A percentile compares a stretch with the other conserved stretches of the same genome.
Conservation (phyloP, 2,113 vertebrate genomes). For the Pogonocichla stellata region DNA sequence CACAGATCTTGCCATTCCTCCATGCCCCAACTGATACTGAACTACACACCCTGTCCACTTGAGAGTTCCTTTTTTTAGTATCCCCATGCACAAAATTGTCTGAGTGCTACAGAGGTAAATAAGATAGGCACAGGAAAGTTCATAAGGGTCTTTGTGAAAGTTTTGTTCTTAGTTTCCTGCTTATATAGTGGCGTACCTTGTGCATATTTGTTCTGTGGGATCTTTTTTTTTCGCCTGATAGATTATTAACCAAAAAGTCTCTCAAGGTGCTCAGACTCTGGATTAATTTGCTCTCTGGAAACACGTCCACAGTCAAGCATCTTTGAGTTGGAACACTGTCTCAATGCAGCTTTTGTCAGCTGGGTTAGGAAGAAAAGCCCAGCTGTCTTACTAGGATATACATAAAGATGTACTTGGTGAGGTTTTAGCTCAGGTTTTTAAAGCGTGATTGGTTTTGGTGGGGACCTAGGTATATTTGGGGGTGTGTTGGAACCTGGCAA, state of each 20-base stretch:
- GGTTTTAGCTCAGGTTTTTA: neutral
- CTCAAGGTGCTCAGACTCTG: neutral
- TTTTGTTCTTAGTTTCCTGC: neutral
- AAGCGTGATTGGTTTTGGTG: neutral
- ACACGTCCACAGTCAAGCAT: neutral
- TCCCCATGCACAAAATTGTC: accelerated
- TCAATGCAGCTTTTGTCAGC: neutral
- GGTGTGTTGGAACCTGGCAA: neutral
- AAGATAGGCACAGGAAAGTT: neutral
- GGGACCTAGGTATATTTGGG: neutral
- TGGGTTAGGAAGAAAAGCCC: neutral
- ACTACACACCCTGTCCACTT: neutral
- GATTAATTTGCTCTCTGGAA: neutral
- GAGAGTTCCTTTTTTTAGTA: neutral
- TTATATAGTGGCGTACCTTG: neutral
- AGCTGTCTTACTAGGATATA: neutral
- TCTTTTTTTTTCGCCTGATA: neutral
- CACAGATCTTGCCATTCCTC: neutral
- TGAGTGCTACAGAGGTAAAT: neutral
- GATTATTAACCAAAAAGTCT: neutral
- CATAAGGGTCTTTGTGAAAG: neutral
- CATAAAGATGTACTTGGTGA: neutral
- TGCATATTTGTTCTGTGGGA: neutral
- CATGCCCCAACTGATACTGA: neutral
- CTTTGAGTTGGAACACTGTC: neutral